Base-by-base conservation (phyloP, 2,888 invertebrate genomes). In the Julus scandinavius region DNA sequence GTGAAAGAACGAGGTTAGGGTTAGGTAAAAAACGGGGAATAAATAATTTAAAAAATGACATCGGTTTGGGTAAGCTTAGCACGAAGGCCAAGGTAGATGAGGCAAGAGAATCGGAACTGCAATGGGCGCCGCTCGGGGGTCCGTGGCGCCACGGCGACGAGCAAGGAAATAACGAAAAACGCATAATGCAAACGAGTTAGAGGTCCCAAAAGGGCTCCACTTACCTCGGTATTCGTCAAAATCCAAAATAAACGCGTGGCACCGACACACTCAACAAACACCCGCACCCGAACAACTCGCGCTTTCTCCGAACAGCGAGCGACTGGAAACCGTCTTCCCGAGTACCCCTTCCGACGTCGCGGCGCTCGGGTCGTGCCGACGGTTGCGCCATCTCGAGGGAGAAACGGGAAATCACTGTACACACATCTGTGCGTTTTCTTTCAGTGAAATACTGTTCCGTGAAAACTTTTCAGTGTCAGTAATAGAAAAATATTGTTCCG, bases 251-350 rank as follows among this genome's bases (percentile, higher is more conserved):
- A 29, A 15, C 63, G 63, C 72, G 72, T 29, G 29, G 29, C 72
- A 72, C 72, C 72, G 72, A 72, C 72, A 72, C 72, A 72, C 72
- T 29, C 72, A 72, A 72, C 72, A 72, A 72, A 72, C 72, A 20
- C 72, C 72, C 72, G 29, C 72, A 72, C 72, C 72, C 72, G 72
- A 29, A 72, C 72, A 20, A 72, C 72, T 72, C 72, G 72, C 72
- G 72, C 72, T 72, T 29, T 72, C 72, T 72, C n/a, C 50, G 50
- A 9, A 50, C 50, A 50, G 50, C 50, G 50, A 50, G 72, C 72
- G 29, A 72, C 29, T 72, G 11, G 11, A 29, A 72, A 11, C 20
- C 13, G 29, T 5, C 29, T 29, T 29, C 29, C 29, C 29, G 29
- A 29, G 2, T 63, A 4, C 63, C 6, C n/a, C 29, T n/a, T n/a